Base-by-base conservation (phyloP, 2,888 invertebrate genomes). In the Euclidia mi region DNA sequence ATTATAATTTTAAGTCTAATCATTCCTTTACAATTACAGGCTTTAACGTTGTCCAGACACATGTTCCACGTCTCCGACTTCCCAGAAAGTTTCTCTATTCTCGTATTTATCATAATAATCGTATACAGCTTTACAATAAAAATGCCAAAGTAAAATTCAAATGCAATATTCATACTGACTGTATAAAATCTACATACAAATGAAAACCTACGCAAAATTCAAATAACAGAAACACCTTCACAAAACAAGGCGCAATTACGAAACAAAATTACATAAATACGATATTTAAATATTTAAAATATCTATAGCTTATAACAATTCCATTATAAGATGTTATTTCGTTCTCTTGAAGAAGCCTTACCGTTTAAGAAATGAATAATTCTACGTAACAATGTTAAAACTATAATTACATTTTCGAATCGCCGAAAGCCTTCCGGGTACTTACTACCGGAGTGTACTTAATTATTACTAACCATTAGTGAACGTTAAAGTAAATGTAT, bases 361-460 rank as follows among this genome's bases (percentile, higher is more conserved):
- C n/a, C 20, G 42, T 64, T 40, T 15, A 52, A 37, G 42, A 40
- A 52, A 70, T 64, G 59, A 51, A 56, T 68, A 68, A 68, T 48
- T 60, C 47, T 32, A 41, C 29, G 46, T 52, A 60, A 50, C 49
- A 46, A 56, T 45, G 42, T 32, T 40, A 15, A 58, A 63, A 71
- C 56, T 51, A 41, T 46, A 68, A 70, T 68, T 58, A 43, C 51
- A 70, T 56, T 72, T 60, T 45, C 52, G 42, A 43, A 40, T 47
- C 12, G 40, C 18, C 52, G 34, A 31, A 60, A 11, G 28, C 38
- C 25, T 35, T 38, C 53, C 20, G 10, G 38, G 28, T 43, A 51
- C n/a, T n/a, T n/a, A 57, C 52, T 37, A 41, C 14, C 20, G 32
- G 25, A 38, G n/a, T 43, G 11, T 44, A 11, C 17, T 31, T 18